These are phyloP conservation scores for Epinephelus fuscoguttatus DNA, from an alignment of 2,113 vertebrate species.

Conservation along the genomic window DNA sequence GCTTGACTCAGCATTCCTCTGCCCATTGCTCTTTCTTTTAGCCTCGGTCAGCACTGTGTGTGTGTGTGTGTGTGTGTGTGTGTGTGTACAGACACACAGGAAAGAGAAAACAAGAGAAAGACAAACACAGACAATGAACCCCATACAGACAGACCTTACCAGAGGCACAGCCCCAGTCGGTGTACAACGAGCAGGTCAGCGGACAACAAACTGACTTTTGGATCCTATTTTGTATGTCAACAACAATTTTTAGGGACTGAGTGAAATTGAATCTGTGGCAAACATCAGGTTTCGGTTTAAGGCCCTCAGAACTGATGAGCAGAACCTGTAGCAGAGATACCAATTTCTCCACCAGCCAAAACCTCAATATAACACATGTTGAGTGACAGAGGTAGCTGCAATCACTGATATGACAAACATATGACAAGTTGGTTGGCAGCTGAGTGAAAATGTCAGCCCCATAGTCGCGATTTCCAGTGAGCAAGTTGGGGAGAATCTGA, in stretches of 20 bases:
- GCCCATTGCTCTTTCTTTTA: conserved; percentile 69
- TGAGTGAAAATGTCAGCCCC: not conserved
- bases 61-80: conserved; percentile 25
- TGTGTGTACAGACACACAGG: conserved; percentile 42
- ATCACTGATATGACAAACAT: not conserved
- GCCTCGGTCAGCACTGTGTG: conserved; percentile 76
- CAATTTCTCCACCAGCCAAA: not conserved
- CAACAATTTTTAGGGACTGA: conserved; percentile 17
- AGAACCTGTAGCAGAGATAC: not conserved
- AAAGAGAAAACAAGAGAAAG: conserved; percentile 54
- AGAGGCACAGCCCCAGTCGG: not conserved
- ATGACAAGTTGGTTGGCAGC: not conserved
- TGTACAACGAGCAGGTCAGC: conserved; percentile 29
- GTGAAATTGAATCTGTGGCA: conserved; percentile 8
- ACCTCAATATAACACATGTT: not conserved
- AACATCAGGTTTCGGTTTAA: conserved; percentile 4
- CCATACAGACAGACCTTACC: conserved; percentile 14
- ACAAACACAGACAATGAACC: conserved; percentile 46
- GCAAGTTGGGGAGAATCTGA: conserved; percentile 2
- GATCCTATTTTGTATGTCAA: conserved; percentile 11
- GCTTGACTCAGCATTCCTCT: conserved; percentile 84
- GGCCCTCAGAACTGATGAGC: not conserved
- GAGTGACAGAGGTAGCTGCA: not conserved
- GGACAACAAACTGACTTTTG: conserved; percentile 14
- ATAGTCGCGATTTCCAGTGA: not conserved